Evolutionary conservation across 1,140 invertebrate genomes (phyloP).

Genomic region (Branchinecta lynchi): DNA sequence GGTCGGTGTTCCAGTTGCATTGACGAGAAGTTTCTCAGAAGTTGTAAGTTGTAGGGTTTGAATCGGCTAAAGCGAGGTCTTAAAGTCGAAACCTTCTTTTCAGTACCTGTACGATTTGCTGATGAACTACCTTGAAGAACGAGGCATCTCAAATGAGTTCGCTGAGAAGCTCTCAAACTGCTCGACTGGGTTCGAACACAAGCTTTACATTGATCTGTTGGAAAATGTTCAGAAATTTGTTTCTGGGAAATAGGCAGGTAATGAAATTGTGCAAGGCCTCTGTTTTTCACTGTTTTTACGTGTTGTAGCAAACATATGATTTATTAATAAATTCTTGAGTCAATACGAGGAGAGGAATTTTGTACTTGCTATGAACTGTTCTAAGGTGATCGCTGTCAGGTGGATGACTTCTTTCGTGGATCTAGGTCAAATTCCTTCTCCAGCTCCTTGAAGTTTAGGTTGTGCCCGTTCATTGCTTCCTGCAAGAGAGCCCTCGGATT

Average conservation of each 20-base stretch:
- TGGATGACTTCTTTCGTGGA: no score
- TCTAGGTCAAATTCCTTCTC: no score
- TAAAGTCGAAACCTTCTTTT: conserved; percentile 29
- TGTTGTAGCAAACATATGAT: no score
- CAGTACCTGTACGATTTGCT: conserved; percentile 84
- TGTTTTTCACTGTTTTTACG: no score
- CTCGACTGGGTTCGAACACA: conserved; percentile 77
- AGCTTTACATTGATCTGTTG: conserved; percentile 66
- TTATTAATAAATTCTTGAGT: no score
- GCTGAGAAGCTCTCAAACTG: conserved; percentile 66
- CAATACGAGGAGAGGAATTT: no score
- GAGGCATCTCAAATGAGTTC: conserved; percentile 80
- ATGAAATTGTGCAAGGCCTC: not conserved
- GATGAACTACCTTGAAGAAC: conserved; percentile 83
- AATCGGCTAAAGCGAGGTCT: not conserved
- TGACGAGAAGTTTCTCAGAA: not conserved
- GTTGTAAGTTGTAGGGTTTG: not conserved
- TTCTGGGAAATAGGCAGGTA: conserved; percentile 22
- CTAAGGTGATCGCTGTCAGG: no score
- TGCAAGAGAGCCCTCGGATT: no score
- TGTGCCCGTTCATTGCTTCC: no score
- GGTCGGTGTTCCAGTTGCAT: not conserved
- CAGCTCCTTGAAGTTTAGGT: no score
- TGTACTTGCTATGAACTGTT: no score
- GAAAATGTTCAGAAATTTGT: conserved; percentile 70